Percentiles rank a stretch among this genome's conserved stretches.
Evolutionary conservation across 1,140 invertebrate genomes (phyloP).

Genomic region (Brachionus rubens): DNA sequence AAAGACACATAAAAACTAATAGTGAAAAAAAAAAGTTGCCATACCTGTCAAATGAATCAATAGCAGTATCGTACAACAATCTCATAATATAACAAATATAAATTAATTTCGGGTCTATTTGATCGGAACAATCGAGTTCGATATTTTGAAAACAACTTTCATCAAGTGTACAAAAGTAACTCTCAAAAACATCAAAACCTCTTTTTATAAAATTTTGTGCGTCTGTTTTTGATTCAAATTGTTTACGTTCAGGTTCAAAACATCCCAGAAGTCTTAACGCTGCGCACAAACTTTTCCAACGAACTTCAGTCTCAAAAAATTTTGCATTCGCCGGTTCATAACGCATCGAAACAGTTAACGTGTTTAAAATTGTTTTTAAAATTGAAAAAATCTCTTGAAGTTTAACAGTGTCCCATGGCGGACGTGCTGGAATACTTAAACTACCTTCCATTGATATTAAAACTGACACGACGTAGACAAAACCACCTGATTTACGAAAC

Average conservation of each 20-base stretch:
- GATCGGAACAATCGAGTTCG: not conserved
- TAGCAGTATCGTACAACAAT: constrained; percentile 81
- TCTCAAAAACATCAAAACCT: constrained; percentile 38
- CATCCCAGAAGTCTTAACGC: constrained; percentile 84
- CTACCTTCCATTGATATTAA: constrained; percentile 86
- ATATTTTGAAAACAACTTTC: constrained; percentile 34
- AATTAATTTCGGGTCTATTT: not conserved
- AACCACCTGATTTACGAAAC: constrained; percentile 94
- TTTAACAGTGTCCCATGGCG: constrained; percentile 51
- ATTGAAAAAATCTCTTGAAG: constrained; percentile 56
- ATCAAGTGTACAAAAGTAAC: constrained; percentile 43
- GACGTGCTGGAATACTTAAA: constrained; percentile 59
- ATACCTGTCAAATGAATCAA: constrained; percentile 83
- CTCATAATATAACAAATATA: constrained; percentile 73
- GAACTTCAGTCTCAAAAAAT: constrained; percentile 92
- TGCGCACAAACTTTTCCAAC: constrained; percentile 84
- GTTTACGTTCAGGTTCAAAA: constrained; percentile 63
- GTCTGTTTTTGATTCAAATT: not conserved
- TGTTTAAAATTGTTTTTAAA: constrained; percentile 86
- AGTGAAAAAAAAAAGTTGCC: constrained; percentile 60
- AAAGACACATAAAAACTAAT: not conserved
- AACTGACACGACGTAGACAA: constrained; percentile 93
- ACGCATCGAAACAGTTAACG: constrained; percentile 91
- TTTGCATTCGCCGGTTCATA: constrained; percentile 98
- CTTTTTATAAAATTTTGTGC: not conserved